Evolutionary conservation across 1,140 invertebrate species (phyloP), one percentile per base, ranked within the genome.

Genomic region (Hypothenemus hampei): DNA sequence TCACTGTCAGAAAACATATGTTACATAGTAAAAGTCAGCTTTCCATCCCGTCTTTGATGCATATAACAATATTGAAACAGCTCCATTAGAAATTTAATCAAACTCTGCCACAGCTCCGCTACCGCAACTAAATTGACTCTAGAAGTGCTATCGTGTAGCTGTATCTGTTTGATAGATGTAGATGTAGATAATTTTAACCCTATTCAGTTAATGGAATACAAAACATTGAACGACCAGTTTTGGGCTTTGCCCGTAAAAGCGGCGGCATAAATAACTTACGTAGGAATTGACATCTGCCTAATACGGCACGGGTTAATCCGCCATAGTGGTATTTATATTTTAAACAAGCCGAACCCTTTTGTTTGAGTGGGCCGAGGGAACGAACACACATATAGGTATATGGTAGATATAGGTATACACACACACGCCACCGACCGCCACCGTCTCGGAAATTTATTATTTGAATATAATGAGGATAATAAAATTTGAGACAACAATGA

Each of bases 271-370:
- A 51, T 51, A 51, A 51, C 37, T 51, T 51, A 51, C 37, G 48
- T 51, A 51, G 48, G 48, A 51, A 51, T 29, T 51, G 48, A 51
- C 48, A 51, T 51, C 48, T 51, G 48, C 48, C 48, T 51, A 51
- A 51, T 51, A 51, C 36, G 37, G 37, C 20, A 37, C 18, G 33
- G 33, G 21, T 21, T 51, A 51, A 51, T 51, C 48, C 48, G 37
- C 22, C n/a, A 24, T 41, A 29, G 22, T 41, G 37, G 48, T 51
- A 51, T 51, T 41, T 51, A 26, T 51, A 47, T 47, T 47, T 51
- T 37, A 40, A 45, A 24, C 37, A 29, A 36, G 48, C 48, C 48
- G 22, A 51, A 26, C 48, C 48, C 48, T 51, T 51, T 49, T 36
- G 48, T 40, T 40, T 20, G 37, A 40, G 36, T 51, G 48, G 37